phyloP scores from a whole-genome alignment of 2,888 invertebrate species.

The Mimas tiliae region DNA sequence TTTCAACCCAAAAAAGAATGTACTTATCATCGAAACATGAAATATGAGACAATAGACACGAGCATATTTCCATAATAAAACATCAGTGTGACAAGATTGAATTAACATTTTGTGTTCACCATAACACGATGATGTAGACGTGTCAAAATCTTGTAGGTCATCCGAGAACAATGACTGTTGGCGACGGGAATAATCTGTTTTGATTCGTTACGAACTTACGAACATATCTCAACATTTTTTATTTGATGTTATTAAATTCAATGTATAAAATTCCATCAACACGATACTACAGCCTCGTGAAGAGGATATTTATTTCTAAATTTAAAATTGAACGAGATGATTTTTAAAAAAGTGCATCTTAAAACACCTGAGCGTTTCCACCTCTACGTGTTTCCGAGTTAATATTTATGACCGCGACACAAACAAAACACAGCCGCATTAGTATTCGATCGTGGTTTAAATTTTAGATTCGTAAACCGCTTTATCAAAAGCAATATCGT shows the following conservation, averaged over 20 bases:
- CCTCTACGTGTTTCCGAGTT: constrained; percentile 61
- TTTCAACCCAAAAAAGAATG: constrained; percentile 25
- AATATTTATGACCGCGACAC: constrained; percentile 76
- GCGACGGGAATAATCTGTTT: constrained; percentile 56
- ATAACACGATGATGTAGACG: constrained; percentile 64
- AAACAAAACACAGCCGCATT: constrained; percentile 76
- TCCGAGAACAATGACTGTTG: constrained; percentile 66
- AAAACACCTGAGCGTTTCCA: constrained; percentile 55
- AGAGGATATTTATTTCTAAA: background rate
- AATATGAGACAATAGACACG: constrained; percentile 51
- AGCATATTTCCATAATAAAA: constrained; percentile 58
- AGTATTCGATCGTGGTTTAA: constrained; percentile 81
- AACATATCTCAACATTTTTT: constrained; percentile 36
- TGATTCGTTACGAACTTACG: constrained; percentile 46
- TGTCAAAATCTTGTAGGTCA: constrained; percentile 67
- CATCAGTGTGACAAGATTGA: constrained; percentile 67
- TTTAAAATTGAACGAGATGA: constrained; percentile 19
- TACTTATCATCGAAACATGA: constrained; percentile 37
- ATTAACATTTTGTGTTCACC: constrained; percentile 70
- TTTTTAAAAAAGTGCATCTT: constrained; percentile 41
- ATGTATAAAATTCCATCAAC: constrained; percentile 14
- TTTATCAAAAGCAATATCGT: constrained; percentile 83
- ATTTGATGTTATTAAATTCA: constrained; percentile 19
- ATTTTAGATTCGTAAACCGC: constrained; percentile 82
- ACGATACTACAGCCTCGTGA: background rate